Evolutionary conservation across 2,888 invertebrate genomes (phyloP).

Genomic region (Nematopogon swammerdamellus): DNA sequence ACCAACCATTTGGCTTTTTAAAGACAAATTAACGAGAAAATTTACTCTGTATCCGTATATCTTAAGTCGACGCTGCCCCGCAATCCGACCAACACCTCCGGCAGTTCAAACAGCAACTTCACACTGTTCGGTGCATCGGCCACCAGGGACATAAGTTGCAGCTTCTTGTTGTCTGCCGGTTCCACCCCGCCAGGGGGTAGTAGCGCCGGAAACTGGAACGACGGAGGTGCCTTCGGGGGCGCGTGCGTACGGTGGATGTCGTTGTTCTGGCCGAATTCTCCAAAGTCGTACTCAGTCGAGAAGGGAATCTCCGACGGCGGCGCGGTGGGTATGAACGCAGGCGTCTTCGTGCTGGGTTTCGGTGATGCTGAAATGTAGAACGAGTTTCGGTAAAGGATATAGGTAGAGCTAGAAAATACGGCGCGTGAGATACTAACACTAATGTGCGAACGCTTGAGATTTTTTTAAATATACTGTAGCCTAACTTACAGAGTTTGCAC

Average conservation of each 20-base stretch:
- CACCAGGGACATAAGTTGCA: slow-evolving; percentile 61
- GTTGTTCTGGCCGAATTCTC: slow-evolving; percentile 33
- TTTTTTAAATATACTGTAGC: too few species aligned
- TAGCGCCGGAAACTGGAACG: slow-evolving; percentile 23
- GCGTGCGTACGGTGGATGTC: slow-evolving; percentile 20
- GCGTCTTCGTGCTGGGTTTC: slow-evolving; percentile 14
- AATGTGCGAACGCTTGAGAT: too few species aligned
- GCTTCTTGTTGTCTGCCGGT: slow-evolving; percentile 35
- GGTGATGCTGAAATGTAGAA: slow-evolving; percentile 12
- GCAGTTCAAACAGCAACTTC: slow-evolving; percentile 78
- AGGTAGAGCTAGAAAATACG: too few species aligned
- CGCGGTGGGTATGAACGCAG: slow-evolving; percentile 41
- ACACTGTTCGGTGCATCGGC: slow-evolving; percentile 77
- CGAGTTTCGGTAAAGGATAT: too few species aligned
- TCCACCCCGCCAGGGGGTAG: slow-evolving; percentile 14
- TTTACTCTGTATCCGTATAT: slow-evolving; percentile 76
- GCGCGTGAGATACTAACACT: too few species aligned
- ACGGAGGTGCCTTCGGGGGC: slow-evolving; percentile 20
- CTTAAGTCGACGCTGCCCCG: slow-evolving; percentile 84
- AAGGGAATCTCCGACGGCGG: slow-evolving; percentile 33
- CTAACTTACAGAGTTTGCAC: too few species aligned
- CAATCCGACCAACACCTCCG: slow-evolving; percentile 77
- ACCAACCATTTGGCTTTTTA: too few species aligned
- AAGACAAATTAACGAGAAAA: slow-evolving; percentile 12
- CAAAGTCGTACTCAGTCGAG: slow-evolving; percentile 26